phyloP scores from a whole-genome alignment of 64 coral and sea anemone genomes.

The Pocillopora damicornis region DNA sequence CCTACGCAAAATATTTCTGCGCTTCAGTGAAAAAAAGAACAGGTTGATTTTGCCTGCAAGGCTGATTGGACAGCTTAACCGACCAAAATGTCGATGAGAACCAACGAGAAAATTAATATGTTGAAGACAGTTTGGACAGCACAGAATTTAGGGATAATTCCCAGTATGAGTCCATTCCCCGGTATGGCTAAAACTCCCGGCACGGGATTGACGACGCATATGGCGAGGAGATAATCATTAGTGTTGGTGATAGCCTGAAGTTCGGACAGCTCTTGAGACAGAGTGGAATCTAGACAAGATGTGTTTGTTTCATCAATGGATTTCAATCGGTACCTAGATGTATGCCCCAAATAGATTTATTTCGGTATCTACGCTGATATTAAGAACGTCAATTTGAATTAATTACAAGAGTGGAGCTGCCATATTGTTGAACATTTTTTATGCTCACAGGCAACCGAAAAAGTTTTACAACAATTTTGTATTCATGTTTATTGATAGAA shows the following conservation, averaged over 20 bases:
- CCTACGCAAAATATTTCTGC: slow-evolving; percentile 47
- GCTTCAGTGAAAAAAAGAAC: slow-evolving; percentile 10
- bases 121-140: slow-evolving; percentile 22
- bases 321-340: neutral
- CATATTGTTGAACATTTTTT: too few species aligned
- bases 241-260: neutral
- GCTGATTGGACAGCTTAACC: slow-evolving; percentile 28
- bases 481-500: too few species aligned
- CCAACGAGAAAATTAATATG: slow-evolving; percentile 24
- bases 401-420: neutral
- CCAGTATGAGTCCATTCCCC: slow-evolving; percentile 2
- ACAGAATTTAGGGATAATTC: slow-evolving; percentile 3
- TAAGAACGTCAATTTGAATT: neutral
- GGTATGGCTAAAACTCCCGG: neutral
- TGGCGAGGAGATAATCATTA: neutral
- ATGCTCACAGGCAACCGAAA: too few species aligned
- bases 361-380: neutral
- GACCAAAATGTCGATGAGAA: slow-evolving; percentile 20
- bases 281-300: neutral
- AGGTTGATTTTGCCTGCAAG: slow-evolving; percentile 36
- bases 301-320: neutral
- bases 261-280: neutral
- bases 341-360: neutral
- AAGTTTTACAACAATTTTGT: too few species aligned
- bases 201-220: slow-evolving; percentile 20